Evolutionary conservation across 2,888 invertebrate species (phyloP).

Genomic region (Seira musarum): DNA sequence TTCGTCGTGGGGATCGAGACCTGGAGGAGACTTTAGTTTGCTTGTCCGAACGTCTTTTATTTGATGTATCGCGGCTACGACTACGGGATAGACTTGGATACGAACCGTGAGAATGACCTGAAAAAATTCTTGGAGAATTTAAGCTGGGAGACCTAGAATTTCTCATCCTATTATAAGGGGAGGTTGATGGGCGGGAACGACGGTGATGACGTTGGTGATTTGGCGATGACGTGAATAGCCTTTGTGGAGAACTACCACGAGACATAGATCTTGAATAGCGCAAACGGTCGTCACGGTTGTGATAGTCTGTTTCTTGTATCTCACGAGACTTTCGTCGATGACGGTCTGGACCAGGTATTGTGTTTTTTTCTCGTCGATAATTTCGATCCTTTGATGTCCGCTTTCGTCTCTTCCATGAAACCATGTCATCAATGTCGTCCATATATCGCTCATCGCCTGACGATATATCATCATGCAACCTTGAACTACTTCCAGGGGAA

Average conservation of each 20-base stretch:
- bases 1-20: not conserved
- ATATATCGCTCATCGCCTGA: constrained; percentile 14
- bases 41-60: not conserved
- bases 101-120: constrained; percentile 20
- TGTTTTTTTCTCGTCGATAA: constrained; percentile 72
- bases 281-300: not conserved
- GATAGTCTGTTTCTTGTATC: constrained; percentile 67
- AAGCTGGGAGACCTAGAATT: constrained; percentile 39
- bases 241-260: constrained; percentile 34
- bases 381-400: constrained; percentile 72
- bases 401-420: constrained; percentile 81
- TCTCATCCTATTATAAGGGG: constrained; percentile 13
- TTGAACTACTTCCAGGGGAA: constrained; percentile 3
- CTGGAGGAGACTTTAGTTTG: not conserved
- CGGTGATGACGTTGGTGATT: constrained; percentile 5
- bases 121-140: constrained; percentile 35
- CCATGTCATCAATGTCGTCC: constrained; percentile 1
- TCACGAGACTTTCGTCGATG: constrained; percentile 64
- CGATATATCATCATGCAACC: constrained; percentile 38
- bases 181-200: constrained; percentile 8
- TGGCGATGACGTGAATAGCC: constrained; percentile 13
- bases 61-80: not conserved
- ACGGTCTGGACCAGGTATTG: constrained; percentile 61
- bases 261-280: constrained; percentile 12
- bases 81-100: not conserved